Conservation (phyloP, 2,113 vertebrate species). For the Protobothrops flavoviridis region DNA sequence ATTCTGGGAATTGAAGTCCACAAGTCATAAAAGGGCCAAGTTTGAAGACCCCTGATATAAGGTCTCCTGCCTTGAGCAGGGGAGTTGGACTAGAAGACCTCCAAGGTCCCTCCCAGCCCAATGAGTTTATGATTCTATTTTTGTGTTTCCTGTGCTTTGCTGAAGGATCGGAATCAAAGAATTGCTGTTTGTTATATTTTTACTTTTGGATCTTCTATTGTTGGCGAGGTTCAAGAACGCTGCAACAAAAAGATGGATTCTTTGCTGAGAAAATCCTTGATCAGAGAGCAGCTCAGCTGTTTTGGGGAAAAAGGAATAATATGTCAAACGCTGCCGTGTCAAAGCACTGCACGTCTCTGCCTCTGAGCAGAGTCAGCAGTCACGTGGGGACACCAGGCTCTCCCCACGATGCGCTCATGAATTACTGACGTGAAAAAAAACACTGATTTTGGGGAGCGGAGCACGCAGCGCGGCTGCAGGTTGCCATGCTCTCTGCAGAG, state of each 20-base stretch:
- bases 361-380: no score
- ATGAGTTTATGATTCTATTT: not conserved
- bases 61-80: not conserved
- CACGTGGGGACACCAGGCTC: not conserved
- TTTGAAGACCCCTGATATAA: not conserved
- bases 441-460: not conserved
- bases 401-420: not conserved
- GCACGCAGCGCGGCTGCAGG: not conserved
- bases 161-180: not conserved
- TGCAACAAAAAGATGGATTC: not conserved
- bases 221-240: not conserved
- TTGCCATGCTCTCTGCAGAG: not conserved
- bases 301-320: not conserved
- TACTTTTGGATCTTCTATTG: not conserved
- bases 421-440: not conserved
- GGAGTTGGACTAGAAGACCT: not conserved
- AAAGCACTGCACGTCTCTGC: not conserved
- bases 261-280: not conserved
- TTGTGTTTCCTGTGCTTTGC: not conserved
- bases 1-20: no score
- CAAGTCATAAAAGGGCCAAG: no score
- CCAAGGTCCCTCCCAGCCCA: not conserved
- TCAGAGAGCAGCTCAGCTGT: not conserved
- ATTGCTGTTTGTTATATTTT: not conserved
- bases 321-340: no score